phyloP scores from a whole-genome alignment of 92 coral and sea anemone species.

The Zoanthus gigantus region DNA sequence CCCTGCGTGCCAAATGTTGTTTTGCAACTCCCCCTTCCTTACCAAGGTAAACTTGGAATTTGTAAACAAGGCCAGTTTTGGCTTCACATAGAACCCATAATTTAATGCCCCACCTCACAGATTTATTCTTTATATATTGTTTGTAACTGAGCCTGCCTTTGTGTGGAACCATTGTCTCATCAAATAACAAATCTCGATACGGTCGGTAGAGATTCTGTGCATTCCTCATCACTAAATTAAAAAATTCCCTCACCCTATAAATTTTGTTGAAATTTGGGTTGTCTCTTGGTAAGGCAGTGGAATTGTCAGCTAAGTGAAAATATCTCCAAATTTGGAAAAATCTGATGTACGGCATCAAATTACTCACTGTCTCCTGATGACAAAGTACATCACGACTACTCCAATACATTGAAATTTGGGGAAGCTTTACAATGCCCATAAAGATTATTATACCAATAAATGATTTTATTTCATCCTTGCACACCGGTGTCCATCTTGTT shows the following conservation, averaged over 20 bases:
- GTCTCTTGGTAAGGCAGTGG: conserved; percentile 42
- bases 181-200: background rate
- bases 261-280: conserved; percentile 50
- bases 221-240: conserved; percentile 28
- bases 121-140: conserved; percentile 55
- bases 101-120: conserved; percentile 1
- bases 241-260: conserved; percentile 38
- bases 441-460: conserved; percentile 12
- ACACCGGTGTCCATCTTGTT: conserved; percentile 2
- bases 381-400: conserved; percentile 20
- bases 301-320: conserved; percentile 11
- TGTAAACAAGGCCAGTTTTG: background rate
- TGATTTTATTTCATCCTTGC: conserved; percentile 29
- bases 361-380: conserved; percentile 10
- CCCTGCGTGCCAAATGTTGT: background rate
- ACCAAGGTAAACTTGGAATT: background rate
- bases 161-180: conserved; percentile 64
- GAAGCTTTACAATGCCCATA: conserved; percentile 31
- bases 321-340: too few relatives aligned
- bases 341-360: too few relatives aligned
- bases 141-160: conserved; percentile 49
- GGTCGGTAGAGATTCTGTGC: conserved; percentile 13
- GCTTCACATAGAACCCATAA: background rate
- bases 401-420: conserved; percentile 34
- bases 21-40: conserved; percentile 2